These are phyloP conservation scores for Dynastes hyllus DNA, from an alignment of 2,888 invertebrate species.

Conservation along the genomic window DNA sequence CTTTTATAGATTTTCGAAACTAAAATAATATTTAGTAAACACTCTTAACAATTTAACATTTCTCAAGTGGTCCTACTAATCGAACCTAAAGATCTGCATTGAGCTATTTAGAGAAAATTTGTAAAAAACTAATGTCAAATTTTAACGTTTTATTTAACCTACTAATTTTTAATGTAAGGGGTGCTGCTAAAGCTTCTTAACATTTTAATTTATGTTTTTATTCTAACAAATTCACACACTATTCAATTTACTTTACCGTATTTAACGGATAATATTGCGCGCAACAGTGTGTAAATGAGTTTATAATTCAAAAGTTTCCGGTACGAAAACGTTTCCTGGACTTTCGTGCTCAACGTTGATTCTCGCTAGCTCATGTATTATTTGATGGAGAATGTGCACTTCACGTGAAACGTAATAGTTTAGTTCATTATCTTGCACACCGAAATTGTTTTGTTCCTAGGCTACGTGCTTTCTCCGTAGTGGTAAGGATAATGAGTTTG, in stretches of 20 bases:
- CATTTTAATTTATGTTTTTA: too few relatives aligned
- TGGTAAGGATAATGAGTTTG: slow-evolving; percentile 6
- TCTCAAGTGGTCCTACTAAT: too few relatives aligned
- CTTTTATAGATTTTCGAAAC: too few relatives aligned
- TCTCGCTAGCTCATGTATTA: slow-evolving; percentile 5
- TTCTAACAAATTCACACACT: too few relatives aligned
- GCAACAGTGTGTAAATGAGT: slow-evolving; percentile 4
- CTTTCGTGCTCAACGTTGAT: slow-evolving; percentile 6
- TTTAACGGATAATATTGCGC: background rate
- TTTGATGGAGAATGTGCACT: slow-evolving; percentile 11
- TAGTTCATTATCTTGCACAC: slow-evolving; percentile 12
- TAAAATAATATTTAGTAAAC: too few relatives aligned
- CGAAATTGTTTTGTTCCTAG: slow-evolving; percentile 10
- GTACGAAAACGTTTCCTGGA: slow-evolving; percentile 29
- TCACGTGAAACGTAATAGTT: slow-evolving; percentile 7
- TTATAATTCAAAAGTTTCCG: slow-evolving; percentile 28
- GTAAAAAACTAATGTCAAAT: too few relatives aligned
- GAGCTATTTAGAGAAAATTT: too few relatives aligned
- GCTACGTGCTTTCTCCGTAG: background rate
- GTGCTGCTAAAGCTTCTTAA: too few relatives aligned
- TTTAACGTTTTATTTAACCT: too few relatives aligned
- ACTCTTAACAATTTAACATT: too few relatives aligned
- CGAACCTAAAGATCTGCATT: too few relatives aligned
- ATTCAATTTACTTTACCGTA: background rate
- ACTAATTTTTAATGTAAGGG: too few relatives aligned